Evolutionary conservation across 2,888 invertebrate species (phyloP).

Genomic region (Malthinus flaveolus): DNA sequence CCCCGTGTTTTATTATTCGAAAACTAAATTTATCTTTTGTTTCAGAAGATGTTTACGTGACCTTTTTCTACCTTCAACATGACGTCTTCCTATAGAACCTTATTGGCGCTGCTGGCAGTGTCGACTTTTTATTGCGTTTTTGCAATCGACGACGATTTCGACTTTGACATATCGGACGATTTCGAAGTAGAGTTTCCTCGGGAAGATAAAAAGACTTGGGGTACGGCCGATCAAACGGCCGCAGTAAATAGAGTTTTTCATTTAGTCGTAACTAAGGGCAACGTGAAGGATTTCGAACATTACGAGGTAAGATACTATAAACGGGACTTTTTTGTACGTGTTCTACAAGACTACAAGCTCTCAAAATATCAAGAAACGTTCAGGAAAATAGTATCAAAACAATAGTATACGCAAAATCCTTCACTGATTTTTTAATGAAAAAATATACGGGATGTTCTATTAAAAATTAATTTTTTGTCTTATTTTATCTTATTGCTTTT

Average conservation of each 20-base stretch:
- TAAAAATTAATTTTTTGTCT: background rate
- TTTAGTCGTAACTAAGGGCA: constrained; percentile 71
- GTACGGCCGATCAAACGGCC: constrained; percentile 61
- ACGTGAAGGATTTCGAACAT: constrained; percentile 68
- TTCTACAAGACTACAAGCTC: background rate
- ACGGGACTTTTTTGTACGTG: constrained; percentile 13
- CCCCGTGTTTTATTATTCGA: background rate
- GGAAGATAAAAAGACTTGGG: constrained; percentile 32
- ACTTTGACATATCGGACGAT: constrained; percentile 51
- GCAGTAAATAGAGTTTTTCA: constrained; percentile 74
- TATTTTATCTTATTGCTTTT: too few relatives aligned
- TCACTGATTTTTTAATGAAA: too few relatives aligned
- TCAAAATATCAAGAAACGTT: too few relatives aligned
- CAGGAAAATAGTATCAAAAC: too few relatives aligned
- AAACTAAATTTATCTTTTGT: constrained; percentile 14
- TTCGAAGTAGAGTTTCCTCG: constrained; percentile 43
- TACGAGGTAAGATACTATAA: constrained; percentile 64
- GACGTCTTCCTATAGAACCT: constrained; percentile 29
- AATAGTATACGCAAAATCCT: too few relatives aligned
- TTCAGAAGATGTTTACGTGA: constrained; percentile 40
- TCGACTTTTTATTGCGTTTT: constrained; percentile 27
- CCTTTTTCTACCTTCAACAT: constrained; percentile 30
- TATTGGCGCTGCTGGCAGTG: constrained; percentile 40
- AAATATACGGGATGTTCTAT: background rate
- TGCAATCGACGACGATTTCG: constrained; percentile 51